A percentile compares a stretch with the other conserved stretches of the same genome.
Evolutionary conservation across 2,113 vertebrate genomes (phyloP).

Genomic region (Antigone vipio): DNA sequence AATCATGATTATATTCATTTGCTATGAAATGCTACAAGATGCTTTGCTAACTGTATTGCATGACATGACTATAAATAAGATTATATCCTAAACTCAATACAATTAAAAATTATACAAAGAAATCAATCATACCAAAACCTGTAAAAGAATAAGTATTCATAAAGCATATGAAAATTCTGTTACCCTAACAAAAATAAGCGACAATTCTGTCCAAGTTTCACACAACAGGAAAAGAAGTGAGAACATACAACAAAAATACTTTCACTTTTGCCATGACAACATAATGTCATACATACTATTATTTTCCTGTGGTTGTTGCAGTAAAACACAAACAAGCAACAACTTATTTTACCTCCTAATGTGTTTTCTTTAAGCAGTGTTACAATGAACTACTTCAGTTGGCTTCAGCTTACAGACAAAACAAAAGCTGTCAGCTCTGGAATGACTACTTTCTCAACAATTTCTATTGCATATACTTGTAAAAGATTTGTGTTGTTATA

Average conservation of each 20-base stretch:
- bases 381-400: background rate
- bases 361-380: background rate
- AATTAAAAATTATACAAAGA: background rate
- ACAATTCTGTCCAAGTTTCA: background rate
- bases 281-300: background rate
- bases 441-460: background rate
- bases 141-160: background rate
- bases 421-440: background rate
- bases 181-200: background rate
- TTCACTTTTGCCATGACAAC: background rate
- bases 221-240: background rate
- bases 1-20: background rate
- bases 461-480: background rate
- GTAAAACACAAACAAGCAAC: background rate
- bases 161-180: background rate
- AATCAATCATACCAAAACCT: background rate
- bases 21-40: background rate
- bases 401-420: background rate
- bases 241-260: background rate
- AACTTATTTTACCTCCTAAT: background rate
- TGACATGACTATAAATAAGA: background rate
- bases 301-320: background rate
- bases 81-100: background rate
- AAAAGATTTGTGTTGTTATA: background rate
- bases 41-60: background rate